Evolutionary conservation across 2,113 vertebrate species (phyloP).

Genomic region (Callospermophilus lateralis): DNA sequence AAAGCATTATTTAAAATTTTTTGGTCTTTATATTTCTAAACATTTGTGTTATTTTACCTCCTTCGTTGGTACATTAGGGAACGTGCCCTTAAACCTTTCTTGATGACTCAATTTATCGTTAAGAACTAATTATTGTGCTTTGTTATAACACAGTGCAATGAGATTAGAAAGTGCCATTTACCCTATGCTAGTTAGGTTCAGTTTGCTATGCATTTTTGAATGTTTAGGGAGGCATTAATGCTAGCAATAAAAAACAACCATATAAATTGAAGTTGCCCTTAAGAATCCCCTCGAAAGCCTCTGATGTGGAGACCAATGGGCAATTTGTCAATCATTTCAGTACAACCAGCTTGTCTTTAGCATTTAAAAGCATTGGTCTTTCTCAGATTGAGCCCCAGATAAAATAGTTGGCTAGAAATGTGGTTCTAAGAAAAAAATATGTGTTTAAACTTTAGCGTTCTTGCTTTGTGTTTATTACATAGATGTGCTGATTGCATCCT

Average conservation of each 20-base stretch:
- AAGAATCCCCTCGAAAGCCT: neutral
- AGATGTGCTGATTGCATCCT: neutral
- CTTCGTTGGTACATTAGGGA: neutral
- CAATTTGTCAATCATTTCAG: slow-evolving; percentile 14
- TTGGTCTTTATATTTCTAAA: neutral
- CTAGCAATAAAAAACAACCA: neutral
- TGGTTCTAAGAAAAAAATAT: neutral
- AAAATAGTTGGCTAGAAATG: neutral
- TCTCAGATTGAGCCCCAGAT: neutral
- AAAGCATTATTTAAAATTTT: neutral
- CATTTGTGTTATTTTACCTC: neutral
- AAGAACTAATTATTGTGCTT: neutral
- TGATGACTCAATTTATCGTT: neutral
- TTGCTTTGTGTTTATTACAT: slow-evolving; percentile 8
- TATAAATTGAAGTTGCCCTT: slow-evolving; percentile 17
- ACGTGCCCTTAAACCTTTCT: neutral
- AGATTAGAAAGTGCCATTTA: neutral
- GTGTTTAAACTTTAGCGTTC: neutral
- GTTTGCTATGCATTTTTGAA: neutral
- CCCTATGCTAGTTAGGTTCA: neutral
- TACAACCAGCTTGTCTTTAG: neutral
- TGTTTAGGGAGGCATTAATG: slow-evolving; percentile 23
- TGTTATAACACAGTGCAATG: neutral
- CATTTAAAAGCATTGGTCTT: neutral
- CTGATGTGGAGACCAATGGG: neutral